Percentiles rank a stretch among this genome's conserved stretches.
These are phyloP conservation scores for Neomonachus schauinslandi DNA, from an alignment of 2,113 vertebrate genomes.

Conservation along the genomic window DNA sequence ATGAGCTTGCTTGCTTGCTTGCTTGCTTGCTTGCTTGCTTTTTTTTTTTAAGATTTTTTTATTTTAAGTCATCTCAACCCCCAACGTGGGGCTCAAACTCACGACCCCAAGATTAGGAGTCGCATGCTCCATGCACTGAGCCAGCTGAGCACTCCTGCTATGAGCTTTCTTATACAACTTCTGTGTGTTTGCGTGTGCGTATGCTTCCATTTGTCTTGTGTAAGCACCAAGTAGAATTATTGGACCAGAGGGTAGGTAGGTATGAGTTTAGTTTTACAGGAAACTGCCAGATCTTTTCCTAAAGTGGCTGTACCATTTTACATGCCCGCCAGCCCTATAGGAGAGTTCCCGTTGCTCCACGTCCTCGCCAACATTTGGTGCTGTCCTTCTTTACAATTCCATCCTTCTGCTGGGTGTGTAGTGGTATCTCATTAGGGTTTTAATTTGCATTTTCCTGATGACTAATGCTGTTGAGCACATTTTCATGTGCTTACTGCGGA, in stretches of 20 bases:
- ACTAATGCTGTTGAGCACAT: neutral
- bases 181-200: neutral
- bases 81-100: neutral
- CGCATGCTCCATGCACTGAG: rapidly evolving
- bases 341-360: neutral
- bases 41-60: neutral
- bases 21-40: neutral
- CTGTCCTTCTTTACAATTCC: neutral
- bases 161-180: neutral
- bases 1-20: neutral
- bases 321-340: rapidly evolving
- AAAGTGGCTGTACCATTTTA: rapidly evolving
- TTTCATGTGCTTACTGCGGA: neutral
- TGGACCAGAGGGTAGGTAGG: neutral
- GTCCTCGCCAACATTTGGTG: rapidly evolving
- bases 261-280: neutral
- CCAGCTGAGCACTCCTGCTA: neutral
- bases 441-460: neutral
- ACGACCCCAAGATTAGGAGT: neutral
- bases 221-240: neutral
- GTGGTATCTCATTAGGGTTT: neutral
- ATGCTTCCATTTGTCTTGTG: neutral
- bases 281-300: neutral
- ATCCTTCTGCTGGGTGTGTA: neutral
- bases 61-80: neutral